phyloP scores from a whole-genome alignment of 2,113 vertebrate species.

The Tichodroma muraria region DNA sequence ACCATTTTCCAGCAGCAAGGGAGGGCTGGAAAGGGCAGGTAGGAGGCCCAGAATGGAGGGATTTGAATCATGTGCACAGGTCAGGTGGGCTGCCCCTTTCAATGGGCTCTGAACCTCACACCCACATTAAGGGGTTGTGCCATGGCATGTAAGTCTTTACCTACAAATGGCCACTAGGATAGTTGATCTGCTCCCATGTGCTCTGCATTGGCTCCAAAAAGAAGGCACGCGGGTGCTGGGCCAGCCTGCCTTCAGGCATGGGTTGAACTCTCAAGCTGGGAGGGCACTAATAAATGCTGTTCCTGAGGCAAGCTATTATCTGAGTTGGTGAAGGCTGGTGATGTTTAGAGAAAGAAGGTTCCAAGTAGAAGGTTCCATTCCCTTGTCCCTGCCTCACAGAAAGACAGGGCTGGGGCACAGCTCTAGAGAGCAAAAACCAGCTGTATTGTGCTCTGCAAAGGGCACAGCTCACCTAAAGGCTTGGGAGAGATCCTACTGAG shows the following conservation, averaged over 20 bases:
- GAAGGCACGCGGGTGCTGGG: accelerated
- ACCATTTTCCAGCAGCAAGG: not conserved
- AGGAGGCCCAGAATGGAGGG: not conserved
- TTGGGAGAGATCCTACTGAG: not conserved
- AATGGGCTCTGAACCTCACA: not conserved
- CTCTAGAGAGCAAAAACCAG: not conserved
- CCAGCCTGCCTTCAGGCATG: not conserved
- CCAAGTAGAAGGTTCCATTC: not conserved
- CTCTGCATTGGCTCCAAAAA: not conserved
- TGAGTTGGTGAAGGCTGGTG: not conserved
- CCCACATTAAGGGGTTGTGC: not conserved
- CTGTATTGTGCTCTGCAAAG: not conserved
- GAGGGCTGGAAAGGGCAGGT: not conserved
- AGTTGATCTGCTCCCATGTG: not conserved
- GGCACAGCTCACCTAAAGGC: not conserved
- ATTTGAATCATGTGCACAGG: not conserved
- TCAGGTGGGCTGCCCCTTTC: not conserved
- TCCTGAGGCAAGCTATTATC: not conserved
- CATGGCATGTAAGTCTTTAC: not conserved
- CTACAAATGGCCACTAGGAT: not conserved
- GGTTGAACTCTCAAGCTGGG: not conserved
- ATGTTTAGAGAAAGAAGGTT: not conserved
- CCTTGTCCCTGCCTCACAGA: not conserved
- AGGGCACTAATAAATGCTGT: not conserved
- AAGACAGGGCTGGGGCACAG: not conserved